A percentile compares a stretch with the other conserved stretches of the same genome.
These are phyloP conservation scores for Heteromormyrus szaboi DNA, from an alignment of 2,797 vertebrate species.

Conservation along the genomic window DNA sequence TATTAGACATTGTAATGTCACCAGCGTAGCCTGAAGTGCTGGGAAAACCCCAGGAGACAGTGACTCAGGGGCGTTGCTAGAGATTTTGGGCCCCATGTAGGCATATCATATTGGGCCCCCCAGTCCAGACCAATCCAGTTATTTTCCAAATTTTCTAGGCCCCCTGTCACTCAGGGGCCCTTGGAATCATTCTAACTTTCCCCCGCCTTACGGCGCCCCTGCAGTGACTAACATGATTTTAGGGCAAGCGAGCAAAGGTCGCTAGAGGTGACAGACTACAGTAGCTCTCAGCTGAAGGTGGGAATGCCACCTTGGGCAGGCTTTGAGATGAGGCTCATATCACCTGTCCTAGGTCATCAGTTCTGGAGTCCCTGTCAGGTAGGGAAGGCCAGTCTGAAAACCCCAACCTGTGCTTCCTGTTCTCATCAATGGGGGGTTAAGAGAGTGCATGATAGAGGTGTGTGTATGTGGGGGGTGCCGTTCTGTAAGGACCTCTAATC, in stretches of 20 bases:
- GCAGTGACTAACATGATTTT: neutral
- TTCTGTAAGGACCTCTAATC: neutral
- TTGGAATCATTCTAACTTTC: too few relatives aligned
- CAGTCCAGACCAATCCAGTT: too few relatives aligned
- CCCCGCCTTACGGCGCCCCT: too few relatives aligned
- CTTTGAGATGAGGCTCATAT: neutral
- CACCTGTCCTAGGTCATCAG: neutral
- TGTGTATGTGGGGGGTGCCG: neutral
- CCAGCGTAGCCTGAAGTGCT: neutral
- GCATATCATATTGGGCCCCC: too few relatives aligned
- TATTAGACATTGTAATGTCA: neutral
- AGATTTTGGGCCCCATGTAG: too few relatives aligned
- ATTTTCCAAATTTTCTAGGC: too few relatives aligned
- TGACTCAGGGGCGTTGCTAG: neutral
- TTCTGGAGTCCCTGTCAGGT: neutral
- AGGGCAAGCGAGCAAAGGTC: neutral
- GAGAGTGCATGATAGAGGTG: neutral
- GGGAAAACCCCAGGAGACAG: neutral
- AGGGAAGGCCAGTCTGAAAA: neutral
- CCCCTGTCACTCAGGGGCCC: too few relatives aligned
- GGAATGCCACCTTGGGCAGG: neutral
- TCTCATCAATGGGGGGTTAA: neutral
- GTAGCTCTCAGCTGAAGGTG: neutral
- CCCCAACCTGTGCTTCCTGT: neutral
- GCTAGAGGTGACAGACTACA: neutral